phyloP scores from a whole-genome alignment of 2,888 invertebrate species.

The Drosophila fulvimacula region DNA sequence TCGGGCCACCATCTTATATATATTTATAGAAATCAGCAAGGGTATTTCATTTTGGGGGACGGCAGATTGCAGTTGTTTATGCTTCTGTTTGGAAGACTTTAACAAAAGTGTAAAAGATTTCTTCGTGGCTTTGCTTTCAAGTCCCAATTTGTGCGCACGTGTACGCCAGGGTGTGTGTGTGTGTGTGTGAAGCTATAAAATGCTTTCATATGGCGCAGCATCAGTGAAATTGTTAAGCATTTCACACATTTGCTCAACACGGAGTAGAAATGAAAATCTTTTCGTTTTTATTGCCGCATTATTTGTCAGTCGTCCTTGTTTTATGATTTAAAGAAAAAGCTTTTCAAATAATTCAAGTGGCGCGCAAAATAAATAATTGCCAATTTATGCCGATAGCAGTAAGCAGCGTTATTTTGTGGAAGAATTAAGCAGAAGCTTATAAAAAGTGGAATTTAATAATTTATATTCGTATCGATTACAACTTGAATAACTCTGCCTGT shows the following conservation, averaged over 20 bases:
- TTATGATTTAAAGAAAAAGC: slow-evolving; percentile 55
- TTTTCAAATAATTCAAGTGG: slow-evolving; percentile 18
- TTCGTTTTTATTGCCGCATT: slow-evolving; percentile 49
- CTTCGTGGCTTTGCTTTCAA: slow-evolving; percentile 16
- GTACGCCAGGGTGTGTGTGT: slow-evolving; percentile 1
- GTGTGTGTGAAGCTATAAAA: slow-evolving; percentile 57
- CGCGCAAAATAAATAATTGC: slow-evolving; percentile 36
- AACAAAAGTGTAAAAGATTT: slow-evolving; percentile 50
- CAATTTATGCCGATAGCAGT: slow-evolving; percentile 13
- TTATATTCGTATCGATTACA: slow-evolving; percentile 22
- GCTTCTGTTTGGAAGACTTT: slow-evolving; percentile 13
- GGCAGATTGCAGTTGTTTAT: background rate
- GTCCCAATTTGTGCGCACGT: slow-evolving; percentile 24
- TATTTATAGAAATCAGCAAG: background rate
- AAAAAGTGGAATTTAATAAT: slow-evolving; percentile 28
- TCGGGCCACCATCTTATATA: background rate
- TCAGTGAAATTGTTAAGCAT: slow-evolving; percentile 37
- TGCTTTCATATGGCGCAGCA: slow-evolving; percentile 29
- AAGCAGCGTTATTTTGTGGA: slow-evolving; percentile 3
- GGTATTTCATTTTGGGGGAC: background rate
- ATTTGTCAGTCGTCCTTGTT: slow-evolving; percentile 35
- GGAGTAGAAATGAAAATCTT: slow-evolving; percentile 22
- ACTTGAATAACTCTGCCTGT: background rate
- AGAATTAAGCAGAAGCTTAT: slow-evolving; percentile 14
- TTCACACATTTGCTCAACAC: slow-evolving; percentile 45